Evolutionary conservation across 2,113 vertebrate species (phyloP), one percentile per base, ranked within the genome.

Genomic region (Cygnus atratus): DNA sequence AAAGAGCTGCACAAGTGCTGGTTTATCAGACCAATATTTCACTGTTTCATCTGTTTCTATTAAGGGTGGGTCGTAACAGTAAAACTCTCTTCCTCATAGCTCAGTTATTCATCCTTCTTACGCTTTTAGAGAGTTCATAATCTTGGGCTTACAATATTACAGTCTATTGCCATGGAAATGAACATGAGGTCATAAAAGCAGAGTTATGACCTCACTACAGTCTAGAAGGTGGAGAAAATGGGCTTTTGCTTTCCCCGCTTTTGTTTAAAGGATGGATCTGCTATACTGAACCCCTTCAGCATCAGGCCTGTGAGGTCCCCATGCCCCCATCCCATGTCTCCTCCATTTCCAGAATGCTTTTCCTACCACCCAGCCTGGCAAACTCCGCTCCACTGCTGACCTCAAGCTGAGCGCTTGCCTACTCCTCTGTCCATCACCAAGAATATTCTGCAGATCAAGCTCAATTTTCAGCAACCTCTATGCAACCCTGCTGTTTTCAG

Each of bases 141-240:
- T 92, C 62, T 48, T 79, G 48, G 46, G 3, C 28, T 92, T 66
- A 78, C 29, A 75, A 54, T 72, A 93, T 78, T 84, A 87, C 46
- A 90, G 73, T 61, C 83, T 90, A 95, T 41, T 84, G 80, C 84
- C 73, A 54, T 14, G 80, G 62, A 92, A 96, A 96, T 73, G 70
- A 92, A 97, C 37, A 59, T 68, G 86, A 94, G 70, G 54, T 93
- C 86, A 92, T 92, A 93, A 96, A 96, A 95, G 59, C 71, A 95
- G 71, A 96, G 31, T 95, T 92, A 96, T 67, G 92, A 94, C 63
- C 78, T 91, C 95, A 95, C 68, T 79, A 88, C 25, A 87, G 55
- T 35, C 67, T 33, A 61, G 61, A 3, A 94, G 48, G 70, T 90
- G 17, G 25, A 82, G 43, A 59, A 93, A 55, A 80, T 10, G 20